Evolutionary conservation across 2,797 vertebrate species (phyloP).

Genomic region (Pangasius macronema): DNA sequence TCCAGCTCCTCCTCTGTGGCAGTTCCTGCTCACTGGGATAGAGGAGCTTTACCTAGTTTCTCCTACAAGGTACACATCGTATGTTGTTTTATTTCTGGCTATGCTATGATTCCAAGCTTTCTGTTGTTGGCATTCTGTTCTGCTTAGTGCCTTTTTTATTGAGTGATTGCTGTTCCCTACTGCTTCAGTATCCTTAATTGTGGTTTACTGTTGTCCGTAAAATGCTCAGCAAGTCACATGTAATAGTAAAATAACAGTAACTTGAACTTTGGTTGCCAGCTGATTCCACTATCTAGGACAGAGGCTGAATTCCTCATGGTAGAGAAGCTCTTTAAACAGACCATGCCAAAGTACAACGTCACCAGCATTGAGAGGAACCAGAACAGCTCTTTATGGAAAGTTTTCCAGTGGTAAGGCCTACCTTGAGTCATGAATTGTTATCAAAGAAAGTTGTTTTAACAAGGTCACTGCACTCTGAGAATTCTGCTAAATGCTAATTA

Average conservation of each 20-base stretch:
- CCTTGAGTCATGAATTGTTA: neutral
- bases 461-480: neutral
- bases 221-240: neutral
- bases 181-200: neutral
- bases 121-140: neutral
- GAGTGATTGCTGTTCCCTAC: neutral
- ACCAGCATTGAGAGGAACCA: slow-evolving; percentile 80
- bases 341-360: slow-evolving; percentile 73
- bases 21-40: slow-evolving; percentile 86
- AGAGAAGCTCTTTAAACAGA: slow-evolving; percentile 74
- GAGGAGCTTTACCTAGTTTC: slow-evolving; percentile 73
- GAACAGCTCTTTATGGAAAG: slow-evolving; percentile 81
- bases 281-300: slow-evolving; percentile 69
- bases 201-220: neutral
- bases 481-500: neutral
- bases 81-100: neutral
- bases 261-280: slow-evolving; percentile 53
- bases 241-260: neutral
- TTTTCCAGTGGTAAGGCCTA: slow-evolving; percentile 81
- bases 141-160: neutral
- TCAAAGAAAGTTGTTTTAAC: neutral
- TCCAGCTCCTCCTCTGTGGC: slow-evolving; percentile 52
- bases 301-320: slow-evolving; percentile 76
- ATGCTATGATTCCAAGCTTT: neutral
- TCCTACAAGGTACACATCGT: slow-evolving; percentile 80